These are phyloP conservation scores for Acipenser oxyrinchus DNA, from an alignment of 2,797 vertebrate genomes.

Conservation along the genomic window DNA sequence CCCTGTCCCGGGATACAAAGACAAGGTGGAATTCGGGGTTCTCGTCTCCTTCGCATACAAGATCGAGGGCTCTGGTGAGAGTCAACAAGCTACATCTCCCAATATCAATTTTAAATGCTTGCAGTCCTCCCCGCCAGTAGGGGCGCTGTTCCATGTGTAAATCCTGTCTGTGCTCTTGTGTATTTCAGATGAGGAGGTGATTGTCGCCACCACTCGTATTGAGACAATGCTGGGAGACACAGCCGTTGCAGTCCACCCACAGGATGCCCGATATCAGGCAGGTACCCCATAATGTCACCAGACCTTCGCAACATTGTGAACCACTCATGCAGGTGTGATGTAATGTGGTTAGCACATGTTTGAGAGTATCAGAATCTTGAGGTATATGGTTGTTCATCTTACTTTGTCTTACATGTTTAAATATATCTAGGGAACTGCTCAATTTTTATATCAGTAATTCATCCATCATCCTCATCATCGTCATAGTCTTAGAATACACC, in stretches of 20 bases:
- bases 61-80: constrained; percentile 69
- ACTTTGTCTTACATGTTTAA: background rate
- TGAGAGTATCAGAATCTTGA: no score
- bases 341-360: no score
- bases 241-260: constrained; percentile 77
- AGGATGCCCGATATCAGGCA: constrained; percentile 74
- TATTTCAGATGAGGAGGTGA: constrained; percentile 69
- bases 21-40: constrained; percentile 87
- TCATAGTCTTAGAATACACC: no score
- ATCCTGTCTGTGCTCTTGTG: background rate
- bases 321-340: no score
- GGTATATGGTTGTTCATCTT: background rate
- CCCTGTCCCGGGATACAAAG: constrained; percentile 81
- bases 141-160: background rate
- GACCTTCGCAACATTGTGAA: no score
- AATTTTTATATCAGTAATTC: no score
- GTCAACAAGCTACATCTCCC: no score
- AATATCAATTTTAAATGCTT: background rate
- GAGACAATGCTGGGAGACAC: constrained; percentile 89
- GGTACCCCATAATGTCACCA: background rate
- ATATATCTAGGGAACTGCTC: no score
- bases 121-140: background rate
- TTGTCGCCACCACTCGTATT: constrained; percentile 84
- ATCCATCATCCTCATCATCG: no score
- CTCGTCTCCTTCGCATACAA: constrained; percentile 82